Evolutionary conservation across 2,113 vertebrate species (phyloP).

Genomic region (Tauraco erythrolophus): DNA sequence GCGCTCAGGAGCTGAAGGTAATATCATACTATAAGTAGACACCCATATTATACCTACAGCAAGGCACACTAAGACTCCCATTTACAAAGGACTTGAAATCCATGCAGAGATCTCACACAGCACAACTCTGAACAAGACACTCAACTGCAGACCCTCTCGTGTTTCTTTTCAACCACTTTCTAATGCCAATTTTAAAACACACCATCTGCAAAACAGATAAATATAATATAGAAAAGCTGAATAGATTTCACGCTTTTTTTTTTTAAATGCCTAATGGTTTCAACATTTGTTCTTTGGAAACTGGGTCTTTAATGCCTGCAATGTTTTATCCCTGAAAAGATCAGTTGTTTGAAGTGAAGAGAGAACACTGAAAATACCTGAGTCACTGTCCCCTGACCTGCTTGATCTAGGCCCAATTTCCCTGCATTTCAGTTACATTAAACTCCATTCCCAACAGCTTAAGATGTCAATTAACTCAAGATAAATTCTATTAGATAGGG

Average conservation of each 20-base stretch:
- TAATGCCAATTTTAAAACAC: not conserved
- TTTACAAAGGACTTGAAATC: not conserved
- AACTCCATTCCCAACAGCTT: not conserved
- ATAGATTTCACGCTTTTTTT: not conserved
- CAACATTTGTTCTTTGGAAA: not conserved
- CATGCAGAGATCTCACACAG: not conserved
- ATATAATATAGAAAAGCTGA: not conserved
- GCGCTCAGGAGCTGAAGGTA: not conserved
- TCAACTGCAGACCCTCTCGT: rapidly evolving
- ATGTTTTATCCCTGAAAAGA: not conserved
- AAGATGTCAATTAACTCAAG: constrained; percentile 13
- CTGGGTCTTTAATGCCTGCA: not conserved
- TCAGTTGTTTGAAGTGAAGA: not conserved
- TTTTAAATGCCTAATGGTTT: not conserved
- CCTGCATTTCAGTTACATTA: not conserved
- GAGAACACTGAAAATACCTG: not conserved
- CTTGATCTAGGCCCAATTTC: not conserved
- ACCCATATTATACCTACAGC: not conserved
- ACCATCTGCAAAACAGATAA: not conserved
- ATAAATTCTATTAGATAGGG: not conserved
- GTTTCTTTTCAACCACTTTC: not conserved
- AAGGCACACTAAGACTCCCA: not conserved
- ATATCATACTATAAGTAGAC: not conserved
- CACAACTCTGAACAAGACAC: not conserved
- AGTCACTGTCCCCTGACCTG: not conserved